Conservation (phyloP, 2,113 vertebrate species). For the Syngnathus typhle region DNA sequence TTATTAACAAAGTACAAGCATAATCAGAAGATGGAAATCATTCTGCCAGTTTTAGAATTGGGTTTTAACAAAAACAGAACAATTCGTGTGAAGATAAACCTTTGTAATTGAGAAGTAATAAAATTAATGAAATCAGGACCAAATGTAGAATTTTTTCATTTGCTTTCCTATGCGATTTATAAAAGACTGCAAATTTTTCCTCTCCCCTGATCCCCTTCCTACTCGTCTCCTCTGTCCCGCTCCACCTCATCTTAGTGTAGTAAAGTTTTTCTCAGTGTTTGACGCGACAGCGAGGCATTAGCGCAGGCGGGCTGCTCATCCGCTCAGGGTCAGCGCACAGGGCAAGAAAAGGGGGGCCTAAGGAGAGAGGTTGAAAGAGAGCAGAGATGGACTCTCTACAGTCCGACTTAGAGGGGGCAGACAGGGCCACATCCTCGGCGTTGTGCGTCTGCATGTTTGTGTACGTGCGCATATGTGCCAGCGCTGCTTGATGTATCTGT, state of each 20-base stretch:
- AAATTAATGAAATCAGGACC: not conserved
- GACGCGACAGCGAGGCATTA: slow-evolving; percentile 71
- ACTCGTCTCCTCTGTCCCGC: slow-evolving; percentile 49
- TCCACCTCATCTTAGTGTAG: slow-evolving; percentile 55
- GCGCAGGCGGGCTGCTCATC: slow-evolving; percentile 66
- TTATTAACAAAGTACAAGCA: not conserved
- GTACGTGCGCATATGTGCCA: slow-evolving; percentile 51
- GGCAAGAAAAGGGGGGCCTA: slow-evolving; percentile 58
- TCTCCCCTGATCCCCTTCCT: slow-evolving; percentile 15
- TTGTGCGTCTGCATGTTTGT: slow-evolving; percentile 32
- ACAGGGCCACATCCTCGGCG: slow-evolving; percentile 67
- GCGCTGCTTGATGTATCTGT: slow-evolving; percentile 62
- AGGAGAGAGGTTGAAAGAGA: slow-evolving; percentile 32
- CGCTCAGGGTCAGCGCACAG: slow-evolving; percentile 75
- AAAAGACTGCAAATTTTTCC: not conserved
- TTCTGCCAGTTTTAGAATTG: not conserved
- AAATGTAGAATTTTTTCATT: not conserved
- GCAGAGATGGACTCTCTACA: slow-evolving; percentile 55
- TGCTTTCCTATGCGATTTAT: too few species aligned
- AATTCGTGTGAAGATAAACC: not conserved
- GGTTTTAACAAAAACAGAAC: not conserved
- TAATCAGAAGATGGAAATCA: not conserved
- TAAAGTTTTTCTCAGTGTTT: slow-evolving; percentile 67
- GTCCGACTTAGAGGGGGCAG: slow-evolving; percentile 65
- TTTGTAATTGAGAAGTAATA: not conserved